These are phyloP conservation scores for Aricia artaxerxes DNA, from an alignment of 2,888 invertebrate genomes.

Conservation along the genomic window DNA sequence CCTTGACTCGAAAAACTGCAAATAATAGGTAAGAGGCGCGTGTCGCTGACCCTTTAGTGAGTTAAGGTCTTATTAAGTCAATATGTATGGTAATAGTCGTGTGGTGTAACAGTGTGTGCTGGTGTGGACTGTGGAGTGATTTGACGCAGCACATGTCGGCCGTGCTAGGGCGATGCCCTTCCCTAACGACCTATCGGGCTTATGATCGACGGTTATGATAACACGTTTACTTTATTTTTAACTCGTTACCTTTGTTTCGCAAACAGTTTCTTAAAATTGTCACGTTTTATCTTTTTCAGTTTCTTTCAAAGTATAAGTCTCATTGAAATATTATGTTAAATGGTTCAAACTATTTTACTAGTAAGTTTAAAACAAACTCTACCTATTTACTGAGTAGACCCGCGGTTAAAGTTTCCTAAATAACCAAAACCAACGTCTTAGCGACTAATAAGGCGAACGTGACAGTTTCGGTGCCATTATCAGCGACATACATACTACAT, in stretches of 20 bases:
- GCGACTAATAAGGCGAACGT: slow-evolving; percentile 14
- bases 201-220: slow-evolving; percentile 37
- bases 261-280: not conserved
- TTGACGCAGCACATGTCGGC: slow-evolving; percentile 35
- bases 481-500: slow-evolving; percentile 59
- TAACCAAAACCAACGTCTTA: not conserved
- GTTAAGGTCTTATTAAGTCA: slow-evolving; percentile 29
- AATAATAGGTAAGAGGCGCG: slow-evolving; percentile 62
- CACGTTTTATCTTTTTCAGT: not conserved
- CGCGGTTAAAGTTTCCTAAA: not conserved
- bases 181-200: slow-evolving; percentile 35
- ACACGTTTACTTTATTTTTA: slow-evolving; percentile 34
- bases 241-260: slow-evolving; percentile 11
- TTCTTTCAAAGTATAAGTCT: not conserved
- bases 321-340: not conserved
- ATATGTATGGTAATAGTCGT: slow-evolving; percentile 35
- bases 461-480: slow-evolving; percentile 57
- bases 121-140: not conserved
- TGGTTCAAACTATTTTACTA: not conserved
- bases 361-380: not conserved
- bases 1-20: slow-evolving; percentile 74
- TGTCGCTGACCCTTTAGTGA: slow-evolving; percentile 64
- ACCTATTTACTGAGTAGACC: not conserved
- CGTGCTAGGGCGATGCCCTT: slow-evolving; percentile 43
- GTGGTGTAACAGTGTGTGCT: slow-evolving; percentile 5